Evolutionary conservation across 1,140 invertebrate species (phyloP).

Genomic region (Myzus persicae): DNA sequence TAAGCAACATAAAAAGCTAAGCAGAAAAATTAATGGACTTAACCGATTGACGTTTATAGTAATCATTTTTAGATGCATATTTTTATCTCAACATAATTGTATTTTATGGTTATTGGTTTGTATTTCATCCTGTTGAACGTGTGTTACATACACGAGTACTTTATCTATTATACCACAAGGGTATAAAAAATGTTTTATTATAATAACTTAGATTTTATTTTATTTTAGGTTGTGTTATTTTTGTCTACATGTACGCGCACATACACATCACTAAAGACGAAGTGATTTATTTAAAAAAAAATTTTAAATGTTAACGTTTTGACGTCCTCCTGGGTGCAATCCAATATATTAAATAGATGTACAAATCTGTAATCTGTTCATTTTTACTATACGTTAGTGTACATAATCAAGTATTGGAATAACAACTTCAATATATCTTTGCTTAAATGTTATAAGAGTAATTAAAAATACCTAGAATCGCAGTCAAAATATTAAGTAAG

Average conservation of each 20-base stretch:
- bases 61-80: background rate
- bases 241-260: background rate
- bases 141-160: background rate
- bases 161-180: background rate
- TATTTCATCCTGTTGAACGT: background rate
- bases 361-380: background rate
- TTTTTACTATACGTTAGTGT: background rate
- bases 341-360: constrained; percentile 1
- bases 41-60: background rate
- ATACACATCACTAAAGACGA: background rate
- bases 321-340: background rate
- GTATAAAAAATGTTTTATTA: background rate
- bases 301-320: background rate
- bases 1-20: background rate
- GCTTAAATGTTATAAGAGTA: background rate
- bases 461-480: background rate
- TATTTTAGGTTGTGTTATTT: background rate
- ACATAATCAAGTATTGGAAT: background rate
- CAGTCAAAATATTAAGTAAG: background rate
- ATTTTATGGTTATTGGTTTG: background rate
- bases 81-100: background rate
- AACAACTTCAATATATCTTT: background rate
- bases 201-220: background rate
- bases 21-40: background rate
- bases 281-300: background rate